Conservation (phyloP, 2,797 vertebrate genomes). For the Myripristis jacobus region DNA sequence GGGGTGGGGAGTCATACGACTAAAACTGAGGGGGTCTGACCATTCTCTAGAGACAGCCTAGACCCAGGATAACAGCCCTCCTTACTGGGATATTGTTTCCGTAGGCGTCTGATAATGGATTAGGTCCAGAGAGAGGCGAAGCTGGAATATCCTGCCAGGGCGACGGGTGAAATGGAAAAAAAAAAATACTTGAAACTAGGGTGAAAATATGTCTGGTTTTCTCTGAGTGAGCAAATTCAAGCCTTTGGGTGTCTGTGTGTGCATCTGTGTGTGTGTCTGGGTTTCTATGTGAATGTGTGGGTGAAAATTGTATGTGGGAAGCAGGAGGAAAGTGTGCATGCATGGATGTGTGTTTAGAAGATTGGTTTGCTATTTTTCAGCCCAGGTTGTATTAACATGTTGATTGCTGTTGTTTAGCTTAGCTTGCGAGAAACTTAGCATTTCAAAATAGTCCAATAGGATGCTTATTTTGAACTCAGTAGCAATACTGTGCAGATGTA, state of each 20-base stretch:
- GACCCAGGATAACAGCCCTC: constrained; percentile 25
- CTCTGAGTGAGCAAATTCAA: constrained; percentile 19
- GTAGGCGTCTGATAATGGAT: constrained; percentile 70
- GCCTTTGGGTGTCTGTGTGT: constrained; percentile 13
- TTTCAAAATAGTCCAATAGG: no score
- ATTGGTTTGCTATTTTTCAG: no score
- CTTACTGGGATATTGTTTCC: constrained; percentile 60
- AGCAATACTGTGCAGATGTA: no score
- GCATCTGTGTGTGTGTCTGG: no score
- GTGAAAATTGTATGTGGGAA: not conserved
- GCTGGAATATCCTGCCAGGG: constrained; percentile 38
- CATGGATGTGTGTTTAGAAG: constrained; percentile 31
- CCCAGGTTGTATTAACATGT: no score
- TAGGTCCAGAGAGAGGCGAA: constrained; percentile 35
- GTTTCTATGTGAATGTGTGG: constrained; percentile 8
- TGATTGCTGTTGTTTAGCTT: no score
- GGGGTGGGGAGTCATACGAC: constrained; percentile 21
- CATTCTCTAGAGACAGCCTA: constrained; percentile 38
- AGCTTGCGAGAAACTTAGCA: no score
- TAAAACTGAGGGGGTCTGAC: constrained; percentile 37
- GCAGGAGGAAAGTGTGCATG: constrained; percentile 9
- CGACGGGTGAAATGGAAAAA: constrained; percentile 36
- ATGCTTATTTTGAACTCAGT: no score
- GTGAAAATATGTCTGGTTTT: constrained; percentile 40
- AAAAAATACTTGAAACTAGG: no score